Percentiles rank a stretch among this genome's conserved stretches.
These are phyloP conservation scores for Parauchenoglanis ngamensis DNA, from an alignment of 2,797 vertebrate genomes.

Conservation along the genomic window DNA sequence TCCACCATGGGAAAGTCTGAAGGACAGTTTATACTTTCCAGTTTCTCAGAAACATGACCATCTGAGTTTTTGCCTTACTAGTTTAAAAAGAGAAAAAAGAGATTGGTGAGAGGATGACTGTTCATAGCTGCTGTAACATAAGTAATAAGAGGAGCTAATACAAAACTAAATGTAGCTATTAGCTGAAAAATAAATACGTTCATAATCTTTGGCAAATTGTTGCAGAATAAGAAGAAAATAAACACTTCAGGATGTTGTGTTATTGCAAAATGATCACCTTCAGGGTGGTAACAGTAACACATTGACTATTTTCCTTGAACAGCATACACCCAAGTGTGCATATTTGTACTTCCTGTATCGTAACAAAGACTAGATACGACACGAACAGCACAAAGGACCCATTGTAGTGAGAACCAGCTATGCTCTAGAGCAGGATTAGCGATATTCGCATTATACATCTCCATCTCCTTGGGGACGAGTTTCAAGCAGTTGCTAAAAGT, in stretches of 20 bases:
- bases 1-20: not conserved
- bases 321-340: not conserved
- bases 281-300: not conserved
- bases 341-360: not conserved
- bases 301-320: not conserved
- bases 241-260: not conserved
- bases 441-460: slow-evolving; percentile 4
- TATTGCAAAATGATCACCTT: not conserved
- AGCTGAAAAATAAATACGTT: not conserved
- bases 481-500: not conserved
- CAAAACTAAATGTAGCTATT: not conserved
- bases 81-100: not conserved
- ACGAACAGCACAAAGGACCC: not conserved
- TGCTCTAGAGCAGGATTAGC: not conserved
- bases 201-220: not conserved
- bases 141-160: not conserved
- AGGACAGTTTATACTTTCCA: not conserved
- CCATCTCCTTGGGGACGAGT: slow-evolving; percentile 23
- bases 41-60: not conserved
- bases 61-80: not conserved
- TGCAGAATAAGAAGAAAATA: not conserved
- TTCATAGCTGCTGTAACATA: not conserved
- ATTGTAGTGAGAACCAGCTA: not conserved
- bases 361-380: not conserved
- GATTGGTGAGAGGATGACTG: not conserved